Evolutionary conservation across 2,888 invertebrate genomes (phyloP), one percentile per base, ranked within the genome.

Genomic region (Phrixothrix hirtus): DNA sequence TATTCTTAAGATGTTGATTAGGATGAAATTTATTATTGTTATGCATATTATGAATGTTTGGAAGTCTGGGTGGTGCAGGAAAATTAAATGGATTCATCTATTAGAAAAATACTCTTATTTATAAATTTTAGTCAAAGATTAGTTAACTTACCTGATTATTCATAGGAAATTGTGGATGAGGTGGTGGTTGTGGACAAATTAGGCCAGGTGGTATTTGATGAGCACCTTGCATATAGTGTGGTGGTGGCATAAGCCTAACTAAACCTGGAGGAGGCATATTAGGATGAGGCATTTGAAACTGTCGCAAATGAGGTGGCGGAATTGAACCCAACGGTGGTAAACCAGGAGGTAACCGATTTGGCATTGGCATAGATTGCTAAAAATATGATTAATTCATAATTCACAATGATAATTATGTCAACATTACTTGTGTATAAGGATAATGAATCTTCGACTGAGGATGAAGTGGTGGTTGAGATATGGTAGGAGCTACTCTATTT

Each of bases 231-330:
- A 61, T 54, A 31, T 56, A 57, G 45, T 59, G 60, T 1, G 64
- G 58, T 4, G 62, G 61, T 1, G 60, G 46, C 50, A 64, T 48
- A 61, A 70, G 59, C 10, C 43, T 36, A 42, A 70, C 57, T 42
- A 72, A 58, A 11, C 69, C 69, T 1, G 73, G 73, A 2, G 70
- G 68, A 2, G 70, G 68, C 31, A 67, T 27, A 31, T 61, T 61
- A 3, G 55, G 54, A 5, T 58, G 63, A 21, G 59, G 63, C 37
- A 59, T 6, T 2, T 60, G 60, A 37, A 69, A 42, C 47, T 64
- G 68, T 27, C 68, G 48, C 50, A 70, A 12, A 26, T 69, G 73
- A 37, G 76, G 78, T 57, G 75, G 69, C 69, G 32, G 75, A 3
- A 51, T 48, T 14, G 48, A 56, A 3, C 55, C 47, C 10, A 32